Conservation (phyloP, 2,113 vertebrate genomes). For the Fulmarus glacialis region DNA sequence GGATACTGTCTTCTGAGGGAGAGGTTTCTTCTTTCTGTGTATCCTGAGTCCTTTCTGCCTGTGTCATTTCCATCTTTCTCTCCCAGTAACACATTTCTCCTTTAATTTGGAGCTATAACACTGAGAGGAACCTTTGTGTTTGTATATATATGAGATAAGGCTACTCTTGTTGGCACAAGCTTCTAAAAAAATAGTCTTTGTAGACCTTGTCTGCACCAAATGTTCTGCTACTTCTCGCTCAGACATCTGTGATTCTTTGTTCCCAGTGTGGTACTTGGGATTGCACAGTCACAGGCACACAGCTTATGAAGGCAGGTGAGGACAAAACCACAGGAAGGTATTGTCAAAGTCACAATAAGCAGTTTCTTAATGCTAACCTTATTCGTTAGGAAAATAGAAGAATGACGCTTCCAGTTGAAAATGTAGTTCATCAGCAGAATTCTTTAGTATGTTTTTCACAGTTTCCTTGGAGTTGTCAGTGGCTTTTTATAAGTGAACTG, state of each 20-base stretch:
- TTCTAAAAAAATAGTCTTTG: constrained; percentile 51
- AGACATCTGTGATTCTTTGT: constrained; percentile 37
- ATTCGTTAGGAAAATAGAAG: constrained; percentile 28
- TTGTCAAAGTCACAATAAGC: constrained; percentile 19
- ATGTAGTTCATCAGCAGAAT: constrained; percentile 59
- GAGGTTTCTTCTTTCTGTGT: not conserved
- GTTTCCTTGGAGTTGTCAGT: constrained; percentile 14
- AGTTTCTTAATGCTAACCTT: constrained; percentile 26
- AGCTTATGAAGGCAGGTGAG: not conserved
- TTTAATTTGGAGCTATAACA: not conserved
- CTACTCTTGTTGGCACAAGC: not conserved
- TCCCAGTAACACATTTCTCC: not conserved
- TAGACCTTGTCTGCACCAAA: constrained; percentile 27
- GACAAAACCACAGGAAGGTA: constrained; percentile 24
- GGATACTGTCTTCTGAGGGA: not conserved
- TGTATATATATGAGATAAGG: not conserved
- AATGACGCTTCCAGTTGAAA: constrained; percentile 25
- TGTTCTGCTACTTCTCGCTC: not conserved
- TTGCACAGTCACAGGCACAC: not conserved
- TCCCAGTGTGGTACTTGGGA: constrained; percentile 1
- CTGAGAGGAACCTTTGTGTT: not conserved
- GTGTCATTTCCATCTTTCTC: not conserved
- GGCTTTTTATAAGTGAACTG: constrained; percentile 48
- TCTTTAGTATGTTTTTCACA: constrained; percentile 33
- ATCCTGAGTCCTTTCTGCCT: not conserved